Evolutionary conservation across 1,140 invertebrate genomes (phyloP), one percentile per base, ranked within the genome.

Genomic region (Paramacrobiotus metropolitanus): DNA sequence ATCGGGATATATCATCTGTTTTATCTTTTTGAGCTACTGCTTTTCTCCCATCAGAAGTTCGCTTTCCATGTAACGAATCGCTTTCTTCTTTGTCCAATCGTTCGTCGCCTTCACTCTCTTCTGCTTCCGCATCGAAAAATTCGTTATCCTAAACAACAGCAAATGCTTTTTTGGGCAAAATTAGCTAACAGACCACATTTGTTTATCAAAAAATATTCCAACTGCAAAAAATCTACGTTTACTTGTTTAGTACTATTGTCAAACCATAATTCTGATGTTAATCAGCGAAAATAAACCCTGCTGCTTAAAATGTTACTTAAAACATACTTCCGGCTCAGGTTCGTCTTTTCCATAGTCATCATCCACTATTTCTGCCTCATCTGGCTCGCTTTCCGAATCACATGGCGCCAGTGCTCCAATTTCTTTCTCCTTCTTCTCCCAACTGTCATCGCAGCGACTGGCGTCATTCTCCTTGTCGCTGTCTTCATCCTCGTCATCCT

Each of bases 191-290:
- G 48, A 21, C 61, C 60, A 29, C 48, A 59, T 18, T 34, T 31
- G 29, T 18, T 40, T 29, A 64, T 60, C 34, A 59, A 31, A 29
- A 65, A 61, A 55, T 66, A 60, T 29, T 66, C 63, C 31, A 64
- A 61, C 9, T 64, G 30, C 29, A 63, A 55, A 29, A 64, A 24
- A 59, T n/a, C n/a, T n/a, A n/a, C n/a, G n/a, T n/a, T n/a, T n/a
- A n/a, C n/a, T n/a, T n/a, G n/a, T n/a, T n/a, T n/a, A n/a, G n/a
- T n/a, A n/a, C n/a, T n/a, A n/a, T n/a, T n/a, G n/a, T n/a, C n/a
- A n/a, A n/a, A n/a, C n/a, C n/a, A n/a, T n/a, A n/a, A n/a, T n/a
- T n/a, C n/a, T n/a, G n/a, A n/a, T n/a, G n/a, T n/a, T n/a, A n/a
- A n/a, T n/a, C n/a, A n/a, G n/a, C n/a, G n/a, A n/a, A n/a, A 61